Evolutionary conservation across 2,888 invertebrate genomes (phyloP).

Genomic region (Agrenia bidenticulata): DNA sequence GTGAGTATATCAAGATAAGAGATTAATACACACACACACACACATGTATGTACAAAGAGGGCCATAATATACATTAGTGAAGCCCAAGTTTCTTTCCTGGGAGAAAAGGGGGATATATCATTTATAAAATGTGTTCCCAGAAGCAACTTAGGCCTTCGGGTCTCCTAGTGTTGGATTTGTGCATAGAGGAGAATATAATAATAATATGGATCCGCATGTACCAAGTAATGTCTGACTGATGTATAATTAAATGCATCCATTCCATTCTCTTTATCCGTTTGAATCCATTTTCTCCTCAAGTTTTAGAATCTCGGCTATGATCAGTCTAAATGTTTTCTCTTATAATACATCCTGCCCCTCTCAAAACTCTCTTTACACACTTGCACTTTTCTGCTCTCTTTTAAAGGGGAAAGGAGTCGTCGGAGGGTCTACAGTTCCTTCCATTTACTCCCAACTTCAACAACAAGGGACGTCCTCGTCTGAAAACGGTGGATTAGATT

Average conservation of each 20-base stretch:
- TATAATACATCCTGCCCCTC: not conserved
- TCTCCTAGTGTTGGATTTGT: too few relatives aligned
- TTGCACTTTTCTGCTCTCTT: slow-evolving; percentile 27
- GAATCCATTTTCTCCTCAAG: slow-evolving; percentile 26
- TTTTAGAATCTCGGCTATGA: slow-evolving; percentile 19
- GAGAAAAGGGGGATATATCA: slow-evolving; percentile 16
- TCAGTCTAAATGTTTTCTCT: slow-evolving; percentile 12
- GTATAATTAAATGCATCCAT: slow-evolving; percentile 51
- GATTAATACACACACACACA: not conserved
- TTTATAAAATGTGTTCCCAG: slow-evolving; percentile 21
- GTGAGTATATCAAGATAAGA: too few relatives aligned
- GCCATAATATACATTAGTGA: not conserved
- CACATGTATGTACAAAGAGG: not conserved
- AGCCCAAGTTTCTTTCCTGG: not conserved
- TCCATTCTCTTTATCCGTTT: slow-evolving; percentile 41
- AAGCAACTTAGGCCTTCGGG: too few relatives aligned
- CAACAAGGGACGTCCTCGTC: not conserved
- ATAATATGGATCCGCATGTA: not conserved
- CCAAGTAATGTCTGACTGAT: slow-evolving; percentile 35
- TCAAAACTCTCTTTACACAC: not conserved
- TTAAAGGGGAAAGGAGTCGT: slow-evolving; percentile 45
- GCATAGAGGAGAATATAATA: too few relatives aligned
- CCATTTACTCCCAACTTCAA: slow-evolving; percentile 4
- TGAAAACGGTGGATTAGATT: slow-evolving; percentile 44
- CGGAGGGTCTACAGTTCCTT: not conserved